Evolutionary conservation across 2,888 invertebrate species (phyloP).

Genomic region (Corbicula japonica): DNA sequence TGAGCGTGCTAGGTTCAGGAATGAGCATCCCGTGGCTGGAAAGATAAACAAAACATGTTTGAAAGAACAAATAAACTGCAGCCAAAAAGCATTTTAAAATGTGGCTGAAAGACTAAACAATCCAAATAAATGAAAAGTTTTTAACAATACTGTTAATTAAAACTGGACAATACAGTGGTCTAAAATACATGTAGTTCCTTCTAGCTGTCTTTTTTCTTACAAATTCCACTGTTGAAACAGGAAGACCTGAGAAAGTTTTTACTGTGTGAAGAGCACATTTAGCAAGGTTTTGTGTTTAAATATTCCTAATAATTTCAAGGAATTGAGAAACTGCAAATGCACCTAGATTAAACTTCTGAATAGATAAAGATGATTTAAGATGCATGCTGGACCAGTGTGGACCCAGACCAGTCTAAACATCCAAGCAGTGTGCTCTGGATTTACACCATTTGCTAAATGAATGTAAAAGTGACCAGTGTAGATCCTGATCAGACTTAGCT

Average conservation of each 20-base stretch:
- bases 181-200: neutral
- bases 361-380: neutral
- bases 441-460: too few species aligned
- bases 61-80: neutral
- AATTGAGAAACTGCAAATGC: neutral
- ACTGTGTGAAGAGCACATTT: neutral
- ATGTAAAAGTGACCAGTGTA: too few species aligned
- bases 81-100: neutral
- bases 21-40: slow-evolving; percentile 66
- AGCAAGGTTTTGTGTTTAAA: neutral
- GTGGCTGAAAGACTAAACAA: neutral
- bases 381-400: neutral
- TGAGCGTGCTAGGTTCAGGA: slow-evolving; percentile 51
- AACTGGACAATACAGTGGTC: neutral
- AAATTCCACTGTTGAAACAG: neutral
- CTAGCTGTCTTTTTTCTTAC: neutral
- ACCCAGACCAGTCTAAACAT: neutral
- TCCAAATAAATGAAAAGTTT: neutral
- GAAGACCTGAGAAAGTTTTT: too few species aligned
- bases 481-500: too few species aligned
- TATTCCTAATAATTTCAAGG: neutral
- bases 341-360: neutral
- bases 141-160: neutral
- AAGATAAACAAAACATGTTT: slow-evolving; percentile 10
- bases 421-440: neutral